A percentile compares a stretch with the other conserved stretches of the same genome.
Conservation (phyloP, 2,888 invertebrate genomes). For the Pyrgus malvae region DNA sequence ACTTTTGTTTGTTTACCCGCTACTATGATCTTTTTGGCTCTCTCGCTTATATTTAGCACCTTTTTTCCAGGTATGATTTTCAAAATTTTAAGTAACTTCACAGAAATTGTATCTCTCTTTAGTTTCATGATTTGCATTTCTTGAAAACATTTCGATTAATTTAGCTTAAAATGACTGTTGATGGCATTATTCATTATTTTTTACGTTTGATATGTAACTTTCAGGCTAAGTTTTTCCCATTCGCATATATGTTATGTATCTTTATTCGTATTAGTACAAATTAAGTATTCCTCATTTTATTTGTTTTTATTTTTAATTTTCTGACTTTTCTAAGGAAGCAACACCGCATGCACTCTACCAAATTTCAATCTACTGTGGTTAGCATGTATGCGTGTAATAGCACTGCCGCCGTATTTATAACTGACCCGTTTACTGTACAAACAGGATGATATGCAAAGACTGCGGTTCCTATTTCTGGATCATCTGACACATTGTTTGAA, state of each 20-base stretch:
- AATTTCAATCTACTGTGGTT: slow-evolving; percentile 18
- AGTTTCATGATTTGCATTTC: background rate
- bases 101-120: background rate
- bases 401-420: slow-evolving; percentile 42
- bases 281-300: background rate
- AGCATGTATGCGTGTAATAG: slow-evolving; percentile 24
- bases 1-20: slow-evolving; percentile 30
- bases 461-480: slow-evolving; percentile 36
- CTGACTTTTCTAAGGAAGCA: background rate
- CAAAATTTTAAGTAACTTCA: background rate
- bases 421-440: slow-evolving; percentile 53
- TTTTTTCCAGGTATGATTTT: background rate
- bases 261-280: too few relatives aligned
- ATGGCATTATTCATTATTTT: too few relatives aligned
- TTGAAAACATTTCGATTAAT: too few relatives aligned
- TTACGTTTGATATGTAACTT: too few relatives aligned
- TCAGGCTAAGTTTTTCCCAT: too few relatives aligned
- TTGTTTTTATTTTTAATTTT: background rate
- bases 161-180: too few relatives aligned
- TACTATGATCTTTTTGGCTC: slow-evolving; percentile 13
- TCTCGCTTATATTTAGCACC: slow-evolving; percentile 9
- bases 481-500: slow-evolving; percentile 34
- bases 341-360: slow-evolving; percentile 4
- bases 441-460: slow-evolving; percentile 49
- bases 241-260: too few relatives aligned